Conservation (phyloP, 1,140 invertebrate species). For the Zaprionus inermis region DNA sequence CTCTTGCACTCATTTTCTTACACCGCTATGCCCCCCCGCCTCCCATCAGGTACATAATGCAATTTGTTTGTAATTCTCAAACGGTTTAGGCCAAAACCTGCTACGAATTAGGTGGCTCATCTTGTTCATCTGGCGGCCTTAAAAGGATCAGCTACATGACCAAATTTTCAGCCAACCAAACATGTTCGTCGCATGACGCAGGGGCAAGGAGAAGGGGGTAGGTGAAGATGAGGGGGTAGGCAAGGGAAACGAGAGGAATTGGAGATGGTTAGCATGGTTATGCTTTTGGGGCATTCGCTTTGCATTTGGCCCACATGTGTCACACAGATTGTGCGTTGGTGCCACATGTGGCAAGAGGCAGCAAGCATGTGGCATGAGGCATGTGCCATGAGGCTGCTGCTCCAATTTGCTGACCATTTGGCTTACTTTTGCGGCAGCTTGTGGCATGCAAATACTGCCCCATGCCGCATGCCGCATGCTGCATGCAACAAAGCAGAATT, state of each 20-base stretch:
- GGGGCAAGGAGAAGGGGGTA: neutral
- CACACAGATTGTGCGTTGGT: slow-evolving; percentile 67
- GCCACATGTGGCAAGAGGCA: neutral
- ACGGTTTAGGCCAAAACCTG: slow-evolving; percentile 8
- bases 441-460: slow-evolving; percentile 67
- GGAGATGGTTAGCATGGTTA: slow-evolving; percentile 37
- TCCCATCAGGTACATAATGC: neutral
- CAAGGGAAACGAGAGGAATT: slow-evolving; percentile 16
- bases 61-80: slow-evolving; percentile 2
- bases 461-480: slow-evolving; percentile 13
- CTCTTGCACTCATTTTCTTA: neutral
- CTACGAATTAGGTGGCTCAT: slow-evolving; percentile 8
- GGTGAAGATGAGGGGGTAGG: neutral
- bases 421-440: slow-evolving; percentile 57
- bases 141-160: slow-evolving; percentile 4
- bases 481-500: slow-evolving; percentile 6
- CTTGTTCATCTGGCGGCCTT: slow-evolving; percentile 10
- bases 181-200: neutral
- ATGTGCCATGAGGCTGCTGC: slow-evolving; percentile 44
- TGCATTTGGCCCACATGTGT: slow-evolving; percentile 71
- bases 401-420: slow-evolving; percentile 78
- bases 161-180: neutral
- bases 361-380: slow-evolving; percentile 9
- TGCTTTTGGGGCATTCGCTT: slow-evolving; percentile 33
- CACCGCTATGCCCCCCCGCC: neutral